Percentiles rank a stretch among this genome's conserved stretches.
phyloP scores from a whole-genome alignment of 2,113 vertebrate genomes.

The Zosterops pallidus region DNA sequence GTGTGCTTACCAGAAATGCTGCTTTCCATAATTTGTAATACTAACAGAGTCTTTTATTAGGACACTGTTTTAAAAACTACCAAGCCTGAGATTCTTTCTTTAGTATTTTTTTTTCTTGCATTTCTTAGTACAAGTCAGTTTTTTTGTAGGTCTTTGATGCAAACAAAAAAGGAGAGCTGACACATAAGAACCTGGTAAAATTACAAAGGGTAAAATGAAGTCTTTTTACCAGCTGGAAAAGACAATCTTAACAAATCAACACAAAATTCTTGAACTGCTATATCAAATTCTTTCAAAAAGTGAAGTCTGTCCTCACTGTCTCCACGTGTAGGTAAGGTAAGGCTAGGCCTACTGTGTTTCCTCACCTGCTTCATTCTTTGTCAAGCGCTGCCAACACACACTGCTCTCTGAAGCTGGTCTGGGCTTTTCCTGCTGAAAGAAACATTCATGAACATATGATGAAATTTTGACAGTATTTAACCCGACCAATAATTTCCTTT shows the following conservation, averaged over 20 bases:
- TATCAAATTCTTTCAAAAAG: not conserved
- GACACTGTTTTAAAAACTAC: not conserved
- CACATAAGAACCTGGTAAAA: not conserved
- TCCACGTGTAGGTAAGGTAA: not conserved
- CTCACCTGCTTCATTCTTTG: not conserved
- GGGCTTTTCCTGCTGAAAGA: not conserved
- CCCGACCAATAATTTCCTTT: not conserved
- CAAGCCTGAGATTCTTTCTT: not conserved
- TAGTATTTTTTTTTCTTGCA: not conserved
- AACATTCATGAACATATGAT: not conserved
- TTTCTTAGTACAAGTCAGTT: not conserved
- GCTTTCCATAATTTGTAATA: not conserved
- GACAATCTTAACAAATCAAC: not conserved
- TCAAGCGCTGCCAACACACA: not conserved
- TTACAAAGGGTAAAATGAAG: not conserved
- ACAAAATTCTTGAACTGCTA: not conserved
- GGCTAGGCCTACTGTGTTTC: not conserved
- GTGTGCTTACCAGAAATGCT: not conserved
- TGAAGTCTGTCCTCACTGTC: not conserved
- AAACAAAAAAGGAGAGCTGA: not conserved
- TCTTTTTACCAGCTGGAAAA: not conserved
- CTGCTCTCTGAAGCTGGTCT: not conserved
- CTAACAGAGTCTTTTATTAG: not conserved
- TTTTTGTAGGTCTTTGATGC: not conserved
- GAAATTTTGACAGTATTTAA: not conserved